Evolutionary conservation across 2,888 invertebrate species (phyloP), one percentile per base, ranked within the genome.

Genomic region (Mesopsocus fuscifrons): DNA sequence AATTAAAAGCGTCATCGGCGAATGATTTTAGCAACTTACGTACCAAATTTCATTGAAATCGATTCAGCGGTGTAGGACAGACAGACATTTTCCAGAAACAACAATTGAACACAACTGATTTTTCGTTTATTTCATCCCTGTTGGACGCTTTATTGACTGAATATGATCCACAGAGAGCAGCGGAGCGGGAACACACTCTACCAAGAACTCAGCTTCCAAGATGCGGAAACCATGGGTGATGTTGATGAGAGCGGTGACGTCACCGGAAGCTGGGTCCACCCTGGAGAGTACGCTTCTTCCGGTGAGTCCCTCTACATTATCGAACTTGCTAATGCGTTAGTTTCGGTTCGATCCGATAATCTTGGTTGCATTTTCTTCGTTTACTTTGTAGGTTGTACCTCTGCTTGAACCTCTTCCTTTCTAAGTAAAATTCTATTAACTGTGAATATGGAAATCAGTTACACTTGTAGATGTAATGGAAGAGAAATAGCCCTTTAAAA

Each of bases 261-360:
- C 51, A 95, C 95, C 60, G 92, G 94, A 57, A 87, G 87, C 64
- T 88, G 88, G 84, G 95, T 97, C 50, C 94, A 95, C 68, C 95
- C 95, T 51, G 95, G 94, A 57, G 97, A 97, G 68, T 97, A 94
- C 65, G 94, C 97, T 48, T 94, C 94, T 51, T 94, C 95, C 67
- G 95, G 95, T 97, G 75, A 62, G 68, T 60, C n/a, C n/a, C n/a
- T n/a, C n/a, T n/a, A n/a, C n/a, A n/a, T n/a, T n/a, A n/a, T n/a
- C n/a, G n/a, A 54, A 47, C 26, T 45, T 47, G 49, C 42, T 49
- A 32, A 45, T 43, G 20, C 41, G 46, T 31, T 35, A 40, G 17
- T 43, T 45, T 41, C 43, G 42, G 9, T n/a, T 30, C 18, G 22
- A 11, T 44, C n/a, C n/a, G n/a, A 13, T 15, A 35, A 22, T 35